Evolutionary conservation across 2,113 vertebrate species (phyloP).

Genomic region (Mohoua ochrocephala): DNA sequence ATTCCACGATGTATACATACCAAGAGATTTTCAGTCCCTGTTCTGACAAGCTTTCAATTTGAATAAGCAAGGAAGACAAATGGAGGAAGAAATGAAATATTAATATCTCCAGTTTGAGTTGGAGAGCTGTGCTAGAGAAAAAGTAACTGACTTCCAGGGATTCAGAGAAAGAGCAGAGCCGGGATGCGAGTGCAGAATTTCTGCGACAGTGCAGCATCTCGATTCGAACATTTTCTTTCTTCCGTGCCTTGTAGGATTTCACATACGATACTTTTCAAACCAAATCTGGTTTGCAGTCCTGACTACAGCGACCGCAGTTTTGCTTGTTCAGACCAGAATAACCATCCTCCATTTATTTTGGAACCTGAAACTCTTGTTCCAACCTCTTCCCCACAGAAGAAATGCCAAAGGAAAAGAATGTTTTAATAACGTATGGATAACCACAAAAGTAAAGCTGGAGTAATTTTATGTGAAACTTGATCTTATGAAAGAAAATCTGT

Average conservation of each 20-base stretch:
- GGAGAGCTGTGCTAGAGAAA: not conserved
- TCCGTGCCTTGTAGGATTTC: not conserved
- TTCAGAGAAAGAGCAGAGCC: not conserved
- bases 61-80: slow-evolving; percentile 53
- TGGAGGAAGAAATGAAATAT: slow-evolving; percentile 50
- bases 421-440: slow-evolving; percentile 4
- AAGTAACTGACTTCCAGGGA: not conserved
- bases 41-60: slow-evolving; percentile 60
- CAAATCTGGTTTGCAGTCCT: slow-evolving; percentile 9
- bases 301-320: slow-evolving; percentile 10
- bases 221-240: not conserved
- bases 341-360: slow-evolving; percentile 31
- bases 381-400: slow-evolving; percentile 12
- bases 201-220: not conserved
- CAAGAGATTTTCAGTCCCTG: slow-evolving; percentile 48
- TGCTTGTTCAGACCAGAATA: slow-evolving; percentile 56
- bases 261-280: not conserved
- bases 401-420: slow-evolving; percentile 37
- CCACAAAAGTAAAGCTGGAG: slow-evolving; percentile 13
- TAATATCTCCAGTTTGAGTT: slow-evolving; percentile 11
- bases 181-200: not conserved
- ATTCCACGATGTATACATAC: slow-evolving; percentile 38
- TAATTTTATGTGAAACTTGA: slow-evolving; percentile 31
- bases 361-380: slow-evolving; percentile 52
- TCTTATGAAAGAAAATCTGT: slow-evolving; percentile 29